phyloP scores from a whole-genome alignment of 2,797 vertebrate genomes.

The Telmatherina bonti region DNA sequence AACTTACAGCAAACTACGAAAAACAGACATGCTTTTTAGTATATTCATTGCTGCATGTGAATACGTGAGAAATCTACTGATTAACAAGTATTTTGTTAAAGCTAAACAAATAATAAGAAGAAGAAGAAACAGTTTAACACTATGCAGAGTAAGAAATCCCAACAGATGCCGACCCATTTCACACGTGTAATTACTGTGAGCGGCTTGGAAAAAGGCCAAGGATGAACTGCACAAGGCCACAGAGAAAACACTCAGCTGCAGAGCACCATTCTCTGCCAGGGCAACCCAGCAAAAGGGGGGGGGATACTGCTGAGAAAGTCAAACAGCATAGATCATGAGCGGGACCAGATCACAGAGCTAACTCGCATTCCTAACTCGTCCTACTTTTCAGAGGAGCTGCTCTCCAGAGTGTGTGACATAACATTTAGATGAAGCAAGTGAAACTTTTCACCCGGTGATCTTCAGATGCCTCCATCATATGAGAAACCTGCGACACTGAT shows the following conservation, averaged over 20 bases:
- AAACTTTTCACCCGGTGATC: slow-evolving; percentile 42
- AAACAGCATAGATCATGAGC: slow-evolving; percentile 25
- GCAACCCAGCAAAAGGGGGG: slow-evolving; percentile 24
- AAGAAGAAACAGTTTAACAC: slow-evolving; percentile 16
- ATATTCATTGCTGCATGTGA: background rate
- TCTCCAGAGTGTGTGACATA: slow-evolving; percentile 46
- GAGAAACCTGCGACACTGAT: slow-evolving; percentile 30
- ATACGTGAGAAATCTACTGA: background rate
- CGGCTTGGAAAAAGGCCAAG: slow-evolving; percentile 58
- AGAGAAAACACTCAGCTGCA: slow-evolving; percentile 42
- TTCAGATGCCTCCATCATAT: slow-evolving; percentile 25
- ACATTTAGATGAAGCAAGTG: slow-evolving; percentile 25
- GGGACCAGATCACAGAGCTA: slow-evolving; percentile 27
- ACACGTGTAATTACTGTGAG: slow-evolving; percentile 59
- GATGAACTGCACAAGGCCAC: slow-evolving; percentile 50
- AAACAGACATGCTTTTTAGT: no score
- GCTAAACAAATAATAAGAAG: slow-evolving; percentile 1
- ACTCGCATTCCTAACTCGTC: slow-evolving; percentile 39
- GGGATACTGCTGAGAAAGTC: slow-evolving; percentile 33
- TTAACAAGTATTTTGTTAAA: background rate
- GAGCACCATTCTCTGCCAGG: slow-evolving; percentile 49
- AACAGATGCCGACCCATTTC: slow-evolving; percentile 40
- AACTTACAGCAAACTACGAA: no score
- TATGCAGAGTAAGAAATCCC: slow-evolving; percentile 30
- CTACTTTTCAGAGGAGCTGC: slow-evolving; percentile 41